phyloP scores from a whole-genome alignment of 1,140 invertebrate species.

The Drosophila malerkotliana region DNA sequence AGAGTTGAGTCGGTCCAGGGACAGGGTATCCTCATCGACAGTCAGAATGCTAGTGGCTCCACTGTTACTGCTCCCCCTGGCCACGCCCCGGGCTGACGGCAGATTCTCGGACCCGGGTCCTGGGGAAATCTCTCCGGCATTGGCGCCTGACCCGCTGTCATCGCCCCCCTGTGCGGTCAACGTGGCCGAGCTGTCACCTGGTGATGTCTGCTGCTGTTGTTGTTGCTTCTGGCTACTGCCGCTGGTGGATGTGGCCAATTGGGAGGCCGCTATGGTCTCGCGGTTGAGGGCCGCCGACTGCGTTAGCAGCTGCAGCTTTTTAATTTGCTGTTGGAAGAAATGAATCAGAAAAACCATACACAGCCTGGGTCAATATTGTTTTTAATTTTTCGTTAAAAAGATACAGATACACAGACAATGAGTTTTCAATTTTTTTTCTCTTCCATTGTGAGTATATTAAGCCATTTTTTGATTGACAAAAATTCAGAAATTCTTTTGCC shows the following conservation, averaged over 20 bases:
- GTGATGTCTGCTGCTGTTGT: constrained; percentile 39
- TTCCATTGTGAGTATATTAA: too few relatives aligned
- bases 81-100: constrained; percentile 27
- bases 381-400: not conserved
- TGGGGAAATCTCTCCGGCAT: constrained; percentile 15
- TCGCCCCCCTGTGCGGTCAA: constrained; percentile 57
- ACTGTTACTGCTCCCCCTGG: constrained; percentile 10
- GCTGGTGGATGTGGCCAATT: constrained; percentile 82
- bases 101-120: constrained; percentile 44
- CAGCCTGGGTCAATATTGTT: not conserved
- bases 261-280: constrained; percentile 83
- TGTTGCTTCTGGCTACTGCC: constrained; percentile 27
- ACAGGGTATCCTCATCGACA: constrained; percentile 79
- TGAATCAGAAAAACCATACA: constrained; percentile 24
- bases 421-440: too few relatives aligned
- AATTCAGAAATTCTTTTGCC: too few relatives aligned
- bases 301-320: constrained; percentile 83
- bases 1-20: constrained; percentile 79
- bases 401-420: not conserved
- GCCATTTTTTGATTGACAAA: too few relatives aligned
- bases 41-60: constrained; percentile 70
- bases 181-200: constrained; percentile 63
- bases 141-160: constrained; percentile 28
- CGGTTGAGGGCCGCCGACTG: constrained; percentile 82
- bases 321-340: constrained; percentile 78